Evolutionary conservation across 2,888 invertebrate genomes (phyloP), one percentile per base, ranked within the genome.

Genomic region (Dasypolia templi): DNA sequence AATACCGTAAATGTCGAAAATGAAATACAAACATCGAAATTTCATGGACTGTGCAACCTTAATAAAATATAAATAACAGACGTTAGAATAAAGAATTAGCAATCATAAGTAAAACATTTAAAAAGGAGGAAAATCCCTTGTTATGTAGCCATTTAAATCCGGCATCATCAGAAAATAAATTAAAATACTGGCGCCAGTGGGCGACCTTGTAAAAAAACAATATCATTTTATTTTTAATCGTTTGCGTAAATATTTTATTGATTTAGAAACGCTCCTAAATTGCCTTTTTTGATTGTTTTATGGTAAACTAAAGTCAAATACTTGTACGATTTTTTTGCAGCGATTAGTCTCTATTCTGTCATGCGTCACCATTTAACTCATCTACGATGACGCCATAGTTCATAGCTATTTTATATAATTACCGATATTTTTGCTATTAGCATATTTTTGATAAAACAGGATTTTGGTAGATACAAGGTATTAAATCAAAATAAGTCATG

Each of bases 101-200:
- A 72, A 75, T 70, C 75, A 74, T 70, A 70, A 73, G 56, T 56
- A 73, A 75, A 77, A 65, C 55, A 14, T 62, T 12, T 42, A 67
- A 77, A 81, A 82, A 82, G 78, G 72, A 77, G 84, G 85, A 84
- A 84, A 88, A 84, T 81, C 75, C 73, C 82, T 66, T 73, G 81
- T 81, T 83, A 75, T 83, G 83, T 76, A 9, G 39, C 62, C 67
- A 58, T 74, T 51, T 32, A 82, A 82, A 74, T 87, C 85, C 88
- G 88, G 85, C 78, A 89, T 89, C 88, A 89, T 84, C 83, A 81
- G 81, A 84, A 86, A 90, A 89, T 87, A 91, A 92, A 92, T 89
- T 88, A 77, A 87, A 89, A 67, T 73, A 81, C 81, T 91, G 93
- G 93, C 92, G 93, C 93, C 93, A 91, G 85, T 86, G 85, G 79